phyloP scores from a whole-genome alignment of 1,140 invertebrate genomes.

The Spodoptera litura region DNA sequence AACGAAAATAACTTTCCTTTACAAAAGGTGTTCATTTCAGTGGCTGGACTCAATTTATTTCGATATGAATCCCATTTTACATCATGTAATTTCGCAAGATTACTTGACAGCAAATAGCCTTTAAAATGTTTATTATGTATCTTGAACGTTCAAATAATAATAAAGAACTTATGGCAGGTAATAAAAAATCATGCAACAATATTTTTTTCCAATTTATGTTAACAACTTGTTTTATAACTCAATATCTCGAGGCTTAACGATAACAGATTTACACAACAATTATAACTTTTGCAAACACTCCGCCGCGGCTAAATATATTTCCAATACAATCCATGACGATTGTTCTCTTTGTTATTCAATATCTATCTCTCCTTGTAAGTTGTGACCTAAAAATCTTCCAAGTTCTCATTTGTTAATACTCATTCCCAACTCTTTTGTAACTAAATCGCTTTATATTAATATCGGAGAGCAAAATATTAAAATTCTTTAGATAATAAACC shows the following conservation, averaged over 20 bases:
- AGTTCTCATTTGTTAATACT: constrained; percentile 7
- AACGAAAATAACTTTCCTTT: neutral
- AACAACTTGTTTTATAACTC: constrained; percentile 73
- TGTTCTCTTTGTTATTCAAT: constrained; percentile 40
- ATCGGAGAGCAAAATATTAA: neutral
- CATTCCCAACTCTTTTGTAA: constrained; percentile 8
- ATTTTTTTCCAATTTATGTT: constrained; percentile 78
- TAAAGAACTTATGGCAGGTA: constrained; percentile 71
- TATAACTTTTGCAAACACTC: constrained; percentile 59
- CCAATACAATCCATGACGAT: constrained; percentile 34
- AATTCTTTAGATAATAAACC: constrained; percentile 6
- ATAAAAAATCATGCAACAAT: constrained; percentile 68
- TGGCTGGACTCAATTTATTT: constrained; percentile 41
- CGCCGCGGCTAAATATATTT: constrained; percentile 42
- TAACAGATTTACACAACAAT: constrained; percentile 73
- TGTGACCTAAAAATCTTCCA: constrained; percentile 19
- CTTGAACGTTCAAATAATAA: constrained; percentile 71
- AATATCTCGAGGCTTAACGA: constrained; percentile 62
- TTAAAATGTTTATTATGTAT: constrained; percentile 72
- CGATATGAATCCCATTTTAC: constrained; percentile 46
- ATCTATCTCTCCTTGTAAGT: neutral
- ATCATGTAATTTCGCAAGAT: constrained; percentile 54
- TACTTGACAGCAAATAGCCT: constrained; percentile 62
- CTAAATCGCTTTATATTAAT: constrained; percentile 4
- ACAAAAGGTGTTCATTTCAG: constrained; percentile 19